phyloP scores from a whole-genome alignment of 2,888 invertebrate species.

The Drosophila kuntzei region DNA sequence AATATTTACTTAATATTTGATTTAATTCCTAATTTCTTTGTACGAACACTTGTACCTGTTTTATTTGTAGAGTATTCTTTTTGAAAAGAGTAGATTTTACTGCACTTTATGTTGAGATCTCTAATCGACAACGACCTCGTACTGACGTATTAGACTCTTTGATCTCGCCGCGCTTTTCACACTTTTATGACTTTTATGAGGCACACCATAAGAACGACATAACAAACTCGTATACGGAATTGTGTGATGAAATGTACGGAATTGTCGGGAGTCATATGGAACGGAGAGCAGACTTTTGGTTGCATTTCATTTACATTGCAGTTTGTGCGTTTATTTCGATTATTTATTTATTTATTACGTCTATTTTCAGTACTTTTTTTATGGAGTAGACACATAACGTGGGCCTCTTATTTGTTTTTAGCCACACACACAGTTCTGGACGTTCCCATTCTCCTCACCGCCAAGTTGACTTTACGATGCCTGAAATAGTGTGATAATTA shows the following conservation, averaged over 20 bases:
- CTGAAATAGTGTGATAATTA: constrained; percentile 80
- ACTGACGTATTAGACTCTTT: constrained; percentile 44
- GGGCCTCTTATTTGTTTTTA: constrained; percentile 43
- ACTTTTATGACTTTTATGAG: constrained; percentile 78
- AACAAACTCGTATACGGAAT: constrained; percentile 36
- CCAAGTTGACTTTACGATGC: constrained; percentile 67
- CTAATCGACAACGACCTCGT: background rate
- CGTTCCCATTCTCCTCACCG: background rate
- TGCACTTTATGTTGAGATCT: background rate
- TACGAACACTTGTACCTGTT: background rate
- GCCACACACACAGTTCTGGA: constrained; percentile 45
- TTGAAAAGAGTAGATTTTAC: background rate
- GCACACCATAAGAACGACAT: constrained; percentile 66
- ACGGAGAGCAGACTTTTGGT: constrained; percentile 9
- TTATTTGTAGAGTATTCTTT: background rate
- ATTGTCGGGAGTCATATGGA: constrained; percentile 10
- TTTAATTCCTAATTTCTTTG: no score
- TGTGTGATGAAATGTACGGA: constrained; percentile 16
- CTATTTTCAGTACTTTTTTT: constrained; percentile 54
- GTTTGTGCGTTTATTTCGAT: constrained; percentile 38
- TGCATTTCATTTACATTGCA: constrained; percentile 57
- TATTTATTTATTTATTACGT: constrained; percentile 70
- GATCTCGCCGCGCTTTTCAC: constrained; percentile 75
- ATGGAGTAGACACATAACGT: constrained; percentile 38
- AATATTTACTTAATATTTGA: no score